A percentile compares a stretch with the other conserved stretches of the same genome.
Conservation (phyloP, 2,797 vertebrate genomes). For the Oreonectes daqikongensis region DNA sequence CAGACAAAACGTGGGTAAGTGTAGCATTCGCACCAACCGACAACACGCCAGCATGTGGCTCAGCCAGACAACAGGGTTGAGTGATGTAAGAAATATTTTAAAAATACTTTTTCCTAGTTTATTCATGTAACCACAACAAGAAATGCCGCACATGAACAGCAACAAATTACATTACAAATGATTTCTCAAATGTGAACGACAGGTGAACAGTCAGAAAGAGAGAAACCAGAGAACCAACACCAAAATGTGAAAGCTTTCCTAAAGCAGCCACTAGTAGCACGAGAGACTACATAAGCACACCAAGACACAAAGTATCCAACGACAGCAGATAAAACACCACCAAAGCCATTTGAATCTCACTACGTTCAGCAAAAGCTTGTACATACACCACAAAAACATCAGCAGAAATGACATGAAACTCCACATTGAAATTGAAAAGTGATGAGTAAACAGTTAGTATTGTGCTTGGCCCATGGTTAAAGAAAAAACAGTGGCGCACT, state of each 20-base stretch:
- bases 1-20: conserved; percentile 34
- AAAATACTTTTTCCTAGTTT: not conserved
- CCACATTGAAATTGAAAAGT: conserved; percentile 13
- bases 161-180: no score
- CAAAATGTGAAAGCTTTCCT: not conserved
- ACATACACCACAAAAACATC: conserved; percentile 14
- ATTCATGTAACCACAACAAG: conserved; percentile 8
- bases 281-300: not conserved
- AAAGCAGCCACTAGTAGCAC: not conserved
- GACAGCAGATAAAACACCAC: conserved; percentile 32
- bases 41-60: conserved; percentile 13
- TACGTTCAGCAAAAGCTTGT: conserved; percentile 25
- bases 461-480: conserved; percentile 60
- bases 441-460: conserved; percentile 2
- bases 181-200: not conserved
- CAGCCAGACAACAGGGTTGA: conserved; percentile 10
- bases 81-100: conserved; percentile 3
- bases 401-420: conserved; percentile 2
- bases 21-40: conserved; percentile 19
- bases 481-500: not conserved
- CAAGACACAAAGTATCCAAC: conserved; percentile 20
- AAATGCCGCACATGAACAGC: conserved; percentile 7
- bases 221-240: conserved; percentile 5
- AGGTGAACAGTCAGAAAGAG: not conserved
- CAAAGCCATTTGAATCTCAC: conserved; percentile 19